Evolutionary conservation across 2,113 vertebrate genomes (phyloP).

Genomic region (Anas platyrhynchos): DNA sequence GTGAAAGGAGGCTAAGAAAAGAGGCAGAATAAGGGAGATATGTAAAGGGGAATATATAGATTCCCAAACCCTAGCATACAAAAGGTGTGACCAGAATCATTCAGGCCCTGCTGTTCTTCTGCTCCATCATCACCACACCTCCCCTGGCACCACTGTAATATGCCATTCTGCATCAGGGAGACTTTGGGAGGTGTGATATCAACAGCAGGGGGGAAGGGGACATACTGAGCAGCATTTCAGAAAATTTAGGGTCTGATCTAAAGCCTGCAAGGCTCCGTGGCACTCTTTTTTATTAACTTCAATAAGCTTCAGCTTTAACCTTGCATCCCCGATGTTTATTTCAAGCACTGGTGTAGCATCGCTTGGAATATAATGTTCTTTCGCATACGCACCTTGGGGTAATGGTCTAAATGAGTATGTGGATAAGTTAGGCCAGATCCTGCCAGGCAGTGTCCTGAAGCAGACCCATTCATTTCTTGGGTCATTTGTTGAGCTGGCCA

Average conservation of each 20-base stretch:
- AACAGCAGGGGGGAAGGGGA: neutral
- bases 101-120: neutral
- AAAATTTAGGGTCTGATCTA: neutral
- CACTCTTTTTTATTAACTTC: slow-evolving; percentile 36
- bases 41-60: neutral
- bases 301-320: neutral
- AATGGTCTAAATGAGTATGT: neutral
- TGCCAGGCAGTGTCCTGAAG: neutral
- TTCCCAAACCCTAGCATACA: neutral
- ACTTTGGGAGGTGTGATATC: neutral
- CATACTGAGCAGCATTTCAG: neutral
- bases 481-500: neutral
- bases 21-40: neutral
- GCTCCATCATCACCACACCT: neutral
- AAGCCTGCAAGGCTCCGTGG: neutral
- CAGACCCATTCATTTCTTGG: neutral
- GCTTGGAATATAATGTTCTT: neutral
- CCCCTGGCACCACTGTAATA: neutral
- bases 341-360: neutral
- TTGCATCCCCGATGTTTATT: neutral
- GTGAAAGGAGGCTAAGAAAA: neutral
- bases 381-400: neutral
- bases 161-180: accelerated
- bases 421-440: neutral
- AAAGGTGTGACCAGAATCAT: accelerated